Evolutionary conservation across 2,797 vertebrate genomes (phyloP).

Genomic region (Neosilurus hyrtlii): DNA sequence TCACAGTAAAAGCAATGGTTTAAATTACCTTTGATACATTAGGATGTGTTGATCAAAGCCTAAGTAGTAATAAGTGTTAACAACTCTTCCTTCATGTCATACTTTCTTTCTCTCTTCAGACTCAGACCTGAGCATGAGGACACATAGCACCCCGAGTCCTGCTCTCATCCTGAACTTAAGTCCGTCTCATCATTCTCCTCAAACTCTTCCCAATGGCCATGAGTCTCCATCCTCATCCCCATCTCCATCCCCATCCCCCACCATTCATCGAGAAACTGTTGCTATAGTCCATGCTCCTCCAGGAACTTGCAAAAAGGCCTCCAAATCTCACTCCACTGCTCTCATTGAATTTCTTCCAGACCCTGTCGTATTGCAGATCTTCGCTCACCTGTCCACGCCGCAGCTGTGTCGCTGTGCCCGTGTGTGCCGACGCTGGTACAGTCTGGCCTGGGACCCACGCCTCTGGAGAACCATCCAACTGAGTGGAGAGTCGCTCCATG

Average conservation of each 20-base stretch:
- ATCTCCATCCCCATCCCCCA: conserved; percentile 85
- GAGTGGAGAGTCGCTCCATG: conserved; percentile 87
- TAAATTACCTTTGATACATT: conserved; percentile 15
- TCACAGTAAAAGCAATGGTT: not conserved
- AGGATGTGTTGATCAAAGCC: conserved; percentile 29
- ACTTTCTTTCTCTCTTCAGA: conserved; percentile 67
- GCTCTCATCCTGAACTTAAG: conserved; percentile 86
- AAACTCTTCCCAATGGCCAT: conserved; percentile 81
- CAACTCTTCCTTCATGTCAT: not conserved
- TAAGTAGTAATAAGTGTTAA: conserved; percentile 4
- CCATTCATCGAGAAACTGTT: conserved; percentile 85
- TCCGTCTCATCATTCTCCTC: conserved; percentile 74
- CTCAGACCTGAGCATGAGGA: conserved; percentile 91
- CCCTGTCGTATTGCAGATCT: conserved; percentile 83
- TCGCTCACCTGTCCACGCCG: conserved; percentile 92
- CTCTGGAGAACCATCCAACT: conserved; percentile 89
- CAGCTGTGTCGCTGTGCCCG: conserved; percentile 93
- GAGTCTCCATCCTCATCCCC: conserved; percentile 80
- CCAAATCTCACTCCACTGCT: conserved; percentile 75
- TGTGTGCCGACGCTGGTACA: conserved; percentile 95
- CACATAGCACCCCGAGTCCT: conserved; percentile 92
- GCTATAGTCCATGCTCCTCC: conserved; percentile 87
- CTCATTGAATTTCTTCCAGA: conserved; percentile 89
- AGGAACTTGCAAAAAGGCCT: conserved; percentile 71
- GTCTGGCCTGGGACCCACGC: conserved; percentile 93